Conservation (phyloP, 2,888 invertebrate species). For the Lochmaea crataegi region DNA sequence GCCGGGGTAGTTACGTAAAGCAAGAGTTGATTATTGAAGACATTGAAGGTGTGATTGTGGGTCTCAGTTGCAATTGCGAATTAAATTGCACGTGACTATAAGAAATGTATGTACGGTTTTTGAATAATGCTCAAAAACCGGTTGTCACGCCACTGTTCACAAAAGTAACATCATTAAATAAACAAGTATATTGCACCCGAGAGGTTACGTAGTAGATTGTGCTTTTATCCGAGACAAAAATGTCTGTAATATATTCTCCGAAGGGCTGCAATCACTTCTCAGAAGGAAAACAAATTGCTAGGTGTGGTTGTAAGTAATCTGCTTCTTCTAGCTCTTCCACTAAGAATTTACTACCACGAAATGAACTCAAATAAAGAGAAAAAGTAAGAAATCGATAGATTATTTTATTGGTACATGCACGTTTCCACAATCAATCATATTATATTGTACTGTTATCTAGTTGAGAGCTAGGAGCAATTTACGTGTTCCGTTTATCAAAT, state of each 20-base stretch:
- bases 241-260: slow-evolving; percentile 32
- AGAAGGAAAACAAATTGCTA: slow-evolving; percentile 25
- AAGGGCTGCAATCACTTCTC: slow-evolving; percentile 31
- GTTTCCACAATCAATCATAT: slow-evolving; percentile 19
- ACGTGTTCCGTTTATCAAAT: slow-evolving; percentile 3
- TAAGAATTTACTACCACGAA: slow-evolving; percentile 16
- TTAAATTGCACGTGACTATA: too few relatives aligned
- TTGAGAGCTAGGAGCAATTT: not conserved
- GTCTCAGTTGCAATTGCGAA: too few relatives aligned
- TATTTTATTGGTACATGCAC: not conserved
- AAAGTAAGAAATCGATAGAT: not conserved
- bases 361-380: not conserved
- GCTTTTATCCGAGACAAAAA: slow-evolving; percentile 29
- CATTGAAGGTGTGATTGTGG: too few relatives aligned
- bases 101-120: too few relatives aligned
- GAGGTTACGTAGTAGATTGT: slow-evolving; percentile 31
- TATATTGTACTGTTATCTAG: not conserved
- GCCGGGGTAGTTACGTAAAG: too few relatives aligned
- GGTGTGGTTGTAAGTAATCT: slow-evolving; percentile 10
- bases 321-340: slow-evolving; percentile 4
- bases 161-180: slow-evolving; percentile 31
- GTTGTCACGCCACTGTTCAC: slow-evolving; percentile 5
- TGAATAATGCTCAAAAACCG: not conserved
- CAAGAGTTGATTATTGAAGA: too few relatives aligned
- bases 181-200: slow-evolving; percentile 30